Evolutionary conservation across 1,140 invertebrate genomes (phyloP), one percentile per base, ranked within the genome.

Genomic region (Lamellibrachia luymesi): DNA sequence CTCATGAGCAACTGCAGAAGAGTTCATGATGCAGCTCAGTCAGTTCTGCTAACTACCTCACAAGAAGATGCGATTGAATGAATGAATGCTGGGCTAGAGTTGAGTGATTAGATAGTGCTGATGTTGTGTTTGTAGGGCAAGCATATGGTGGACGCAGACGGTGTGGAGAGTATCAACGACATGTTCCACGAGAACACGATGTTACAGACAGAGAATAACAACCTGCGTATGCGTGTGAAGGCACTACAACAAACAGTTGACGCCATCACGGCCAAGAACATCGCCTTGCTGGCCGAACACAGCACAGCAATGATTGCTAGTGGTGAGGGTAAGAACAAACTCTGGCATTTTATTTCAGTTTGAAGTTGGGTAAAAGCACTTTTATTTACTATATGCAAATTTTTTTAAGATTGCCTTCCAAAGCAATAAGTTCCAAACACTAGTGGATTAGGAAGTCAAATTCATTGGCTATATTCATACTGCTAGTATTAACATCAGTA

Each of bases 171-270:
- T 51, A 97, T 99, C 91, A 99, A 98, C 94, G 99, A 99, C 95
- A 98, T 99, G 96, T 99, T 98, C 95, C 98, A 98, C 95, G 99
- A 99, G 96, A 99, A 99, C 96, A 98, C 97, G n/a, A 98, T 99
- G 97, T 97, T 99, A 0, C 97, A 98, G 94, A 97, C 97, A 92
- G 99, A 99, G 96, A 97, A 98, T 56, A 98, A 98, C 95, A 98
- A 98, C 94, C 96, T 99, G 91, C 97, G 98, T 90, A 98, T 98
- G 8, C 96, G 99, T 93, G 97, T 99, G 0, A 99, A 99, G 96
- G 98, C 98, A 4, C 97, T 99, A 97, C 98, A 98, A 95, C 98
- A 99, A 95, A 99, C 99, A 0, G 98, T 99, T n/a, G 98, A 99
- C 93, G 97, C 97, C 50, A 95, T 99, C n/a, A 98, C 98, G 0